phyloP scores from a whole-genome alignment of 2,797 vertebrate genomes.

The Poecilia picta region DNA sequence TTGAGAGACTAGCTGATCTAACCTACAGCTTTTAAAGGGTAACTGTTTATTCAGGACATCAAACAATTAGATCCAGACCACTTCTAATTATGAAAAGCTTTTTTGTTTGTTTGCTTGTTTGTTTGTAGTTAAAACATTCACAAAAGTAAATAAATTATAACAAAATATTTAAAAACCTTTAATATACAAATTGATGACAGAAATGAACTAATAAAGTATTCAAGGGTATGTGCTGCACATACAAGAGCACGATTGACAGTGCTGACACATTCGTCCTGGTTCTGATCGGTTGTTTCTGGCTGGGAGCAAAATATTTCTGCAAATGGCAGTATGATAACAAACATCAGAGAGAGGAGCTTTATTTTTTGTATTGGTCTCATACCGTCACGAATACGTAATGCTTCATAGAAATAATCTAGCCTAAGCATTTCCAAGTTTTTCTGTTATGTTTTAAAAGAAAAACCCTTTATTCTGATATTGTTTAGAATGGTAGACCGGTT shows the following conservation, averaged over 20 bases:
- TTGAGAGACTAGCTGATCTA: slow-evolving; percentile 43
- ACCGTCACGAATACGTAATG: background rate
- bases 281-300: no score
- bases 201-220: background rate
- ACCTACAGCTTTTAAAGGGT: slow-evolving; percentile 43
- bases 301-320: no score
- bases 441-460: background rate
- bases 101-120: slow-evolving; percentile 14
- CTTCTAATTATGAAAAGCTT: slow-evolving; percentile 14
- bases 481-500: background rate
- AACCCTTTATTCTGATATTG: background rate
- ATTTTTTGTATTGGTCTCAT: background rate
- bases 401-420: background rate
- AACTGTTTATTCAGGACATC: slow-evolving; percentile 32
- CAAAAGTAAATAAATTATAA: background rate
- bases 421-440: background rate
- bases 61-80: slow-evolving; percentile 22
- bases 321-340: no score
- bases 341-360: background rate
- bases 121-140: slow-evolving; percentile 28
- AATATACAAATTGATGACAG: background rate
- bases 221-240: no score
- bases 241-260: no score
- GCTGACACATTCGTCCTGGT: no score
- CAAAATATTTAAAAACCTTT: background rate